Conservation (phyloP, 92 coral and sea anemone genomes). For the Anthopleura xanthogrammica region DNA sequence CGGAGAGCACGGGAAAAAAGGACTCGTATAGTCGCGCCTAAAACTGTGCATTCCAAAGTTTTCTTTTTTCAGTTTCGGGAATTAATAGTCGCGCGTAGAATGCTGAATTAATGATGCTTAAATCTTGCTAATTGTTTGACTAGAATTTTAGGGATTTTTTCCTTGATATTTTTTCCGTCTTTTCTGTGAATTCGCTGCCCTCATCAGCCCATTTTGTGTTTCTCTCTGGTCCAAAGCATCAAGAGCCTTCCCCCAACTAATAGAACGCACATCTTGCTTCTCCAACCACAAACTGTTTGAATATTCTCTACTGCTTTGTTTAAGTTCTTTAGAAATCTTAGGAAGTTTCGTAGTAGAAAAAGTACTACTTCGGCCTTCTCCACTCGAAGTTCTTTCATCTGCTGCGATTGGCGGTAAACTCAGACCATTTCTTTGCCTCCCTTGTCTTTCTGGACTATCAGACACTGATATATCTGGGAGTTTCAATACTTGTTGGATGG, state of each 20-base stretch:
- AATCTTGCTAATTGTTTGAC: background rate
- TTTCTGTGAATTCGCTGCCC: slow-evolving; percentile 1
- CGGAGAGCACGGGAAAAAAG: too few relatives aligned
- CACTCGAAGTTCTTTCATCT: slow-evolving; percentile 46
- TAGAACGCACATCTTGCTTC: slow-evolving; percentile 50
- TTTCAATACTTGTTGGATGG: slow-evolving; percentile 74
- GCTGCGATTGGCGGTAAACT: slow-evolving; percentile 65
- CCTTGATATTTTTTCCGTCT: slow-evolving; percentile 15
- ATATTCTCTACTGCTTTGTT: slow-evolving; percentile 15
- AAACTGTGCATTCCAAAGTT: too few relatives aligned
- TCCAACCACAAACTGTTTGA: slow-evolving; percentile 58
- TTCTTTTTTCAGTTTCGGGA: too few relatives aligned
- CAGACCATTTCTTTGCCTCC: slow-evolving; percentile 39
- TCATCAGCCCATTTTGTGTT: background rate
- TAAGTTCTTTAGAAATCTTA: slow-evolving; percentile 45
- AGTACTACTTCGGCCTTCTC: slow-evolving; percentile 40
- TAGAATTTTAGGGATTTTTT: background rate
- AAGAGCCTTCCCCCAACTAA: slow-evolving; percentile 79
- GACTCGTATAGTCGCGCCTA: too few relatives aligned
- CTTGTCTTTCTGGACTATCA: slow-evolving; percentile 39
- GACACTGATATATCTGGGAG: slow-evolving; percentile 67
- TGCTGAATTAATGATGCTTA: background rate
- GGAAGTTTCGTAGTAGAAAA: slow-evolving; percentile 62
- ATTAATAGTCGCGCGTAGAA: background rate
- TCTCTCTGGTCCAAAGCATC: slow-evolving; percentile 50